Evolutionary conservation across 2,888 invertebrate genomes (phyloP), one percentile per base, ranked within the genome.

Genomic region (Acheta domesticus): DNA sequence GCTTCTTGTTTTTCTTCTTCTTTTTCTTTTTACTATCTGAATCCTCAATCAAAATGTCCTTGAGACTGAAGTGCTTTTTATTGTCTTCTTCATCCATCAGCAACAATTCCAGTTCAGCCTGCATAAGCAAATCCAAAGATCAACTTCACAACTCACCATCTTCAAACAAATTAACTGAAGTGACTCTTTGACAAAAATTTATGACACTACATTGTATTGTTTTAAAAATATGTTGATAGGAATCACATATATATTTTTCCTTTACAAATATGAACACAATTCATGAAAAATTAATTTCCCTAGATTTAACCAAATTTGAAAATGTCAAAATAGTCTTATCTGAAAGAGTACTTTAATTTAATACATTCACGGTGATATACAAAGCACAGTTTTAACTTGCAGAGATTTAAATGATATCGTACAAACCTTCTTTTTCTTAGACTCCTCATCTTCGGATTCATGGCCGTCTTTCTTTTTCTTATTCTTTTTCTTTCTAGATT

Each of bases 41-140:
- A 75, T 90, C 89, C 74, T 87, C 86, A 83, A 94, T 92, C 84
- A 94, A 92, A 79, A 96, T 95, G 85, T 93, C 92, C 84, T 94
- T 93, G 82, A 96, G 89, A 86, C 92, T 94, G 83, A 96, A 96
- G 86, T 96, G 96, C 77, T 91, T 91, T 86, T 91, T 92, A 21
- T 89, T 89, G 16, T 91, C 90, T 79, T 91, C 90, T 80, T 90
- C 90, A 82, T 93, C 93, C 86, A 94, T 88, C 23, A 95, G 85
- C 77, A 95, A 86, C 77, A 93, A 86, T 85, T 94, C 92, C 82
- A 95, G 86, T 86, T 94, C 93, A 20, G 91, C 92, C 84, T 86
- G 79, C 49, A 82, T 80, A 79, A 77, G 76, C 50, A 81, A 36
- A 36, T 8, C 36, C 74, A 79, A 77, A 19, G 11, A 77, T 74